Conservation (phyloP, 1,140 invertebrate species). For the Drosophila micromelanica region DNA sequence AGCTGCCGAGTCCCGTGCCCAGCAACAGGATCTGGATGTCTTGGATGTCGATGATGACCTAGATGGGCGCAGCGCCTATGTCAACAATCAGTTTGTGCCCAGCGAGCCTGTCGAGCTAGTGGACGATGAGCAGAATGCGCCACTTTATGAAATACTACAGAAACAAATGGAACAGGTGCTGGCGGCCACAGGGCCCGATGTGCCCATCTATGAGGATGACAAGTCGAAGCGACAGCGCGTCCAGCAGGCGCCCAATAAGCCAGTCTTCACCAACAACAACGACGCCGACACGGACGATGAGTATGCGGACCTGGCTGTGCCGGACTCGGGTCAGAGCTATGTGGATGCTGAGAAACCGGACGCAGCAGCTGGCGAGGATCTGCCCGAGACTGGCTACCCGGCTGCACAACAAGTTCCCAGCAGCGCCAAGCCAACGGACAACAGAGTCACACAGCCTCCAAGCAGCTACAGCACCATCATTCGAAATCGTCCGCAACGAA, state of each 20-base stretch:
- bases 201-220: constrained; percentile 58
- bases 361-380: constrained; percentile 42
- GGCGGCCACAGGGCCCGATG: constrained; percentile 55
- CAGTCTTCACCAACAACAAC: constrained; percentile 42
- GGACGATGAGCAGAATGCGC: constrained; percentile 63
- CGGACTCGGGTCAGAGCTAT: constrained; percentile 38
- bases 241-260: constrained; percentile 55
- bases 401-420: constrained; percentile 16
- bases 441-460: constrained; percentile 6
- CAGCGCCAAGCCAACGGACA: constrained; percentile 6
- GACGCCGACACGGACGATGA: constrained; percentile 56
- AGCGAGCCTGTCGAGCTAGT: constrained; percentile 53
- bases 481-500: constrained; percentile 34
- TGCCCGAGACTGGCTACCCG: constrained; percentile 35
- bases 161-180: constrained; percentile 80
- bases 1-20: constrained; percentile 42
- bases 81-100: constrained; percentile 77
- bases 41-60: constrained; percentile 60
- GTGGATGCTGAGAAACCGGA: constrained; percentile 57
- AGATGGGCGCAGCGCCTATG: constrained; percentile 73
- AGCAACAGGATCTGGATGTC: constrained; percentile 36
- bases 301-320: constrained; percentile 50
- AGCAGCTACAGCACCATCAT: constrained; percentile 20
- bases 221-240: constrained; percentile 43
- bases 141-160: constrained; percentile 75